These are phyloP conservation scores for Endotricha flammealis DNA, from an alignment of 2,888 invertebrate genomes.

Conservation along the genomic window DNA sequence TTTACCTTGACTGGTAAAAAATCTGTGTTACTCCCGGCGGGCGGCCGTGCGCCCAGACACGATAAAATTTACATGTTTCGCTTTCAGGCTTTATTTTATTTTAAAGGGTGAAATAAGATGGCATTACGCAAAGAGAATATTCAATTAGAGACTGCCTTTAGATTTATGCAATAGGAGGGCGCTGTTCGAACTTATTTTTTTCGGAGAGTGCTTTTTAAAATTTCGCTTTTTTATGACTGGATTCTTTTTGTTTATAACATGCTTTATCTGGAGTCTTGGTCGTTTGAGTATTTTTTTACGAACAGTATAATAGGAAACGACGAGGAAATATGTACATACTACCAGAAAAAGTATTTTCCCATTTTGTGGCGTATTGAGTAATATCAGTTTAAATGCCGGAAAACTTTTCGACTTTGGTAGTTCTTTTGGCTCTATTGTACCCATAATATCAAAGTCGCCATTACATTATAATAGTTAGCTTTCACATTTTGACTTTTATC, in stretches of 20 bases:
- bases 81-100: slow-evolving; percentile 71
- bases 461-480: no score
- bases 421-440: no score
- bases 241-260: slow-evolving; percentile 28
- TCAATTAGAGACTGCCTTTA: slow-evolving; percentile 68
- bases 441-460: no score
- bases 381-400: no score
- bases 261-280: slow-evolving; percentile 17
- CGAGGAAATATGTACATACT: background rate
- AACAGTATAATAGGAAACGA: slow-evolving; percentile 5
- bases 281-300: slow-evolving; percentile 18
- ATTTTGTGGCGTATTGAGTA: no score
- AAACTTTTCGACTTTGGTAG: no score
- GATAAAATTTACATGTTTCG: slow-evolving; percentile 76
- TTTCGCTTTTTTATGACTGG: slow-evolving; percentile 28
- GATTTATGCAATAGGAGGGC: slow-evolving; percentile 53
- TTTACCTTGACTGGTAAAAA: slow-evolving; percentile 65
- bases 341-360: no score
- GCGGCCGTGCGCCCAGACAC: slow-evolving; percentile 55
- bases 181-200: slow-evolving; percentile 45
- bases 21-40: slow-evolving; percentile 50
- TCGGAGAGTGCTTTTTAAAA: slow-evolving; percentile 24
- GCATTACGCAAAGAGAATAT: slow-evolving; percentile 73
- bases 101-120: slow-evolving; percentile 73
- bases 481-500: no score